A percentile compares a stretch with the other conserved stretches of the same genome.
phyloP scores from a whole-genome alignment of 2,888 invertebrate species.

The Trichogramma dendrolimi region DNA sequence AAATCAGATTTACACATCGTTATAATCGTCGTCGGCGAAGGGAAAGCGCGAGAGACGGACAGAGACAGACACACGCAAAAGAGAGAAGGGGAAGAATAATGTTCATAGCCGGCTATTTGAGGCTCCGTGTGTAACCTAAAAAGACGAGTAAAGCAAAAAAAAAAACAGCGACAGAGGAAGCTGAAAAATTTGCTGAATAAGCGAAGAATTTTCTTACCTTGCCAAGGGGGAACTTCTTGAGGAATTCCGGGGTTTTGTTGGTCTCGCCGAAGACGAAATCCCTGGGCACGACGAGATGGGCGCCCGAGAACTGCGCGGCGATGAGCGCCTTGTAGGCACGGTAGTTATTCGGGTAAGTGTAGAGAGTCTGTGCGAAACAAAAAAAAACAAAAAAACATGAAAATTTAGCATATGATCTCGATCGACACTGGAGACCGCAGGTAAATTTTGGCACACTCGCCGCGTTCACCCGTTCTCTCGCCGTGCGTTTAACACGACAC shows the following conservation, averaged over 20 bases:
- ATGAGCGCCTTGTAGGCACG: constrained; percentile 96
- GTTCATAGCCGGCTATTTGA: neutral
- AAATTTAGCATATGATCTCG: constrained; percentile 2
- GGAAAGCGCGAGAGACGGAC: neutral
- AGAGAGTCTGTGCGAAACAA: constrained; percentile 76
- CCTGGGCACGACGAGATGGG: constrained; percentile 74
- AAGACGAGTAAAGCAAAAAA: neutral
- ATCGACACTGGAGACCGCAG: constrained; percentile 37
- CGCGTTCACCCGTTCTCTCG: neutral
- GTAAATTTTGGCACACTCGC: constrained; percentile 17
- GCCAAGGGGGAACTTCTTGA: constrained; percentile 94
- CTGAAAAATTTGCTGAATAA: neutral
- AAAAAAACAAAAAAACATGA: constrained; percentile 14
- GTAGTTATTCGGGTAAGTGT: constrained; percentile 97
- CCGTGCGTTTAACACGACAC: too few relatives aligned
- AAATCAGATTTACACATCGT: too few relatives aligned
- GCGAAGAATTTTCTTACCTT: constrained; percentile 65
- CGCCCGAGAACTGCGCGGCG: constrained; percentile 94
- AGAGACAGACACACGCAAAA: neutral
- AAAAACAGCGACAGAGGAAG: neutral
- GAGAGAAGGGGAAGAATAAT: neutral
- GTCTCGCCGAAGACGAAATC: constrained; percentile 92
- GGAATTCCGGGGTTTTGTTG: constrained; percentile 79
- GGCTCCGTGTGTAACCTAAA: neutral
- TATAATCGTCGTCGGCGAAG: neutral